A percentile compares a stretch with the other conserved stretches of the same genome.
Evolutionary conservation across 2,113 vertebrate species (phyloP).

Genomic region (Bucco capensis): DNA sequence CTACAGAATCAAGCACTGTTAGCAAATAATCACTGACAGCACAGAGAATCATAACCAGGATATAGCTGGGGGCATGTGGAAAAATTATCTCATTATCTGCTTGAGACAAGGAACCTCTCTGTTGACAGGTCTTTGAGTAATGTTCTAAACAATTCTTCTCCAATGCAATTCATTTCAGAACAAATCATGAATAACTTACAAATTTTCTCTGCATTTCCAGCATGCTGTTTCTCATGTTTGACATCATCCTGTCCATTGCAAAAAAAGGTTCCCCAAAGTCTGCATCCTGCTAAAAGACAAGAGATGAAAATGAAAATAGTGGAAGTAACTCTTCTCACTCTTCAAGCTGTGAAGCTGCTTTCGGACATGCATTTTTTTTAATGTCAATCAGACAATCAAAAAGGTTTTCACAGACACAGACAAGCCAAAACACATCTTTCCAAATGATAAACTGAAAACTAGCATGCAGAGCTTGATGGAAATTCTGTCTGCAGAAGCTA

Average conservation of each 20-base stretch:
- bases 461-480: not conserved
- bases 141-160: not conserved
- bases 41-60: not conserved
- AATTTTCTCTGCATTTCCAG: constrained; percentile 80
- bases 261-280: constrained; percentile 79
- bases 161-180: not conserved
- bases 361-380: not conserved
- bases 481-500: not conserved
- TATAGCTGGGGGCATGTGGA: not conserved
- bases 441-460: not conserved
- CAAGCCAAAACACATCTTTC: not conserved
- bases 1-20: not conserved
- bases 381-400: not conserved
- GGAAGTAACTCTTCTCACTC: not conserved
- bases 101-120: not conserved
- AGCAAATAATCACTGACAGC: not conserved
- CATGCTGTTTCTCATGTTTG: constrained; percentile 83
- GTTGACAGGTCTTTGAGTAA: not conserved
- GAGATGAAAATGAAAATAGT: not conserved
- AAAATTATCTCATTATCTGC: not conserved
- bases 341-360: not conserved
- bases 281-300: constrained; percentile 64
- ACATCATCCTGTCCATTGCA: constrained; percentile 86
- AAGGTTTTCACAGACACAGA: not conserved
- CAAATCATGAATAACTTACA: constrained; percentile 70